Evolutionary conservation across 2,113 vertebrate genomes (phyloP), one percentile per base, ranked within the genome.

Genomic region (Gobiocypris rarus): DNA sequence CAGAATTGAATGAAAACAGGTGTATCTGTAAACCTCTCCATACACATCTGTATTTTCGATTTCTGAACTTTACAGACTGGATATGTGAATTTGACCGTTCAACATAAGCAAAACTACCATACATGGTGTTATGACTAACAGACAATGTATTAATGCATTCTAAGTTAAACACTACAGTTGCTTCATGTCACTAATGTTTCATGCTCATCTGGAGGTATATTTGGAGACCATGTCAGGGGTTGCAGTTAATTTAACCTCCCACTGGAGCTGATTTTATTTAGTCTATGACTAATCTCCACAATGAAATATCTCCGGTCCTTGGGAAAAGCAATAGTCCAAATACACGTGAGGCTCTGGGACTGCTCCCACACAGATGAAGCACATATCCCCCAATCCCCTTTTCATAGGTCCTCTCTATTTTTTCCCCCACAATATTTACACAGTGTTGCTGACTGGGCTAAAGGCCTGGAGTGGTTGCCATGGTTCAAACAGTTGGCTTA

Each of bases 221-320:
- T 84, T 85, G 52, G n/a, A 83, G 19, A 74, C 48, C 38, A n/a
- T n/a, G 67, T 17, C 45, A 70, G 50, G n/a, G 79, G n/a, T 73
- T 76, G 52, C 22, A 74, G 73, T 59, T 82, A 19, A 41, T 84
- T 75, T 85, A 76, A 83, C 48, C 75, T 85, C 82, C 83, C 75
- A 43, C 31, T 76, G 45, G 73, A 75, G 14, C 13, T 71, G 19
- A 74, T 75, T 85, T 83, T 79, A 87, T 89, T 84, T 84, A 87
- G 75, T 82, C 58, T 70, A 26, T 48, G 6, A 13, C 67, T 88
- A 48, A 83, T 84, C 61, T 38, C 56, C n/a, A 59, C 11, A 86
- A 65, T 83, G 54, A 86, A 83, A 87, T 78, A 71, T 75, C n/a
- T 69, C 63, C 67, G 26, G 61, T 85, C 56, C 79, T 84, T 89